phyloP scores from a whole-genome alignment of 2,113 vertebrate species.

The Pica pica region DNA sequence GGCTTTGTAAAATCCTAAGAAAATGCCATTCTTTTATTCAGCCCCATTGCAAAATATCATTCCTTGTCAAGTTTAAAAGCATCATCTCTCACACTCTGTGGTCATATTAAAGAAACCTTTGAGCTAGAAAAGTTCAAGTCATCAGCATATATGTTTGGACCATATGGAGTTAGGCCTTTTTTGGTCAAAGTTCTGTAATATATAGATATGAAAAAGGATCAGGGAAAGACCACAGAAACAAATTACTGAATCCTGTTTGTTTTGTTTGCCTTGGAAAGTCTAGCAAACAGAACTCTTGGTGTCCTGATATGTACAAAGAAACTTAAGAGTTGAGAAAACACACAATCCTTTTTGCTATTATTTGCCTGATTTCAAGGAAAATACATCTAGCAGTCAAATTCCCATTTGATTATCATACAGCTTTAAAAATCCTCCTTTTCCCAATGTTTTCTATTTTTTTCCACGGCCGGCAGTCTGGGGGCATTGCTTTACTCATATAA shows the following conservation, averaged over 20 bases:
- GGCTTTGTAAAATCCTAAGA: background rate
- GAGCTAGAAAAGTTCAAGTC: background rate
- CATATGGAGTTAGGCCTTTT: background rate
- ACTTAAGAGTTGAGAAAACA: background rate
- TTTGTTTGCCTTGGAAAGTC: background rate
- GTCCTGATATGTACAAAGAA: background rate
- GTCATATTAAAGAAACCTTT: background rate
- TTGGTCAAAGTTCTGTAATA: rapidly evolving
- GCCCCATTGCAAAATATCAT: background rate
- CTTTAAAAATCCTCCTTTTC: background rate
- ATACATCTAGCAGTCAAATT: background rate
- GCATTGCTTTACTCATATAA: background rate
- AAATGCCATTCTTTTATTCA: background rate
- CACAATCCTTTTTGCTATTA: background rate
- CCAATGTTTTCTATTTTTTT: background rate
- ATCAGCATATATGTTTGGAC: background rate
- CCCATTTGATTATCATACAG: background rate
- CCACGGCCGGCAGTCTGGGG: background rate
- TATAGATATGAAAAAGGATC: background rate
- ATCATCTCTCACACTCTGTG: background rate
- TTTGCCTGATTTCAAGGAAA: background rate
- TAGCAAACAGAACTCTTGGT: background rate
- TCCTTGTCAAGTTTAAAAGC: background rate
- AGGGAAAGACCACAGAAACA: background rate
- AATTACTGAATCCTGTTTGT: background rate